Base-by-base conservation (phyloP, 2,888 invertebrate species). In the Microctonus aethiopoides region DNA sequence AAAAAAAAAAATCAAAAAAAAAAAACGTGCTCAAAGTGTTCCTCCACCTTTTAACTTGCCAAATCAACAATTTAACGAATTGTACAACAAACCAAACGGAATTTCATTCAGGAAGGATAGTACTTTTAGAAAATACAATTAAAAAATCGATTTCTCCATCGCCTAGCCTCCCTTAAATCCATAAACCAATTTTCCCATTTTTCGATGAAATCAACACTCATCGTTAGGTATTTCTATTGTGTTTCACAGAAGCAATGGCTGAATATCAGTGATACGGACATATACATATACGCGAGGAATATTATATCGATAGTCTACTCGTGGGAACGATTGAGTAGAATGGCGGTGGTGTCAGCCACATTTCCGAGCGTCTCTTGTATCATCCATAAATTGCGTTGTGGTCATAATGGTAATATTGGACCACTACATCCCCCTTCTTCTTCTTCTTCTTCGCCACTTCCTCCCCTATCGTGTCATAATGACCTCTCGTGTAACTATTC, bases 341-440 rank as follows among this genome's bases (percentile, higher is more conserved):
- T 46, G 16, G n/a, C 16, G 46, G 16, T 46, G 46, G 46, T 46
- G 46, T 3, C 46, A 46, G 54, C n/a, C 24, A 6, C 26, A 13
- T 54, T 54, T 54, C 54, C 54, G 54, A 54, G 54, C 9, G 34
- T 9, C 60, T 32, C 52, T 52, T 52, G 63, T 63, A 63, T 52
- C 51, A 22, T 51, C 32, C 63, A 63, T 63, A 63, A 63, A 63
- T 63, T 63, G 52, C 13, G 54, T 24, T 26, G 54, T 54, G 54
- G 54, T 54, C 24, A 26, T 52, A 52, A 63, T 52, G 13, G 63
- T 9, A 63, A 52, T 16, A 32, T 52, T 20, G 51, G 32, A 52
- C 34, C 10, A 46, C 16, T n/a, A 11, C n/a, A 4, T 13, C 22
- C 24, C 32, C 5, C 16, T 22, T 29, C 29, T 29, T 9, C 26